These are phyloP conservation scores for Gortyna flavago DNA, from an alignment of 2,888 invertebrate species.

Conservation along the genomic window DNA sequence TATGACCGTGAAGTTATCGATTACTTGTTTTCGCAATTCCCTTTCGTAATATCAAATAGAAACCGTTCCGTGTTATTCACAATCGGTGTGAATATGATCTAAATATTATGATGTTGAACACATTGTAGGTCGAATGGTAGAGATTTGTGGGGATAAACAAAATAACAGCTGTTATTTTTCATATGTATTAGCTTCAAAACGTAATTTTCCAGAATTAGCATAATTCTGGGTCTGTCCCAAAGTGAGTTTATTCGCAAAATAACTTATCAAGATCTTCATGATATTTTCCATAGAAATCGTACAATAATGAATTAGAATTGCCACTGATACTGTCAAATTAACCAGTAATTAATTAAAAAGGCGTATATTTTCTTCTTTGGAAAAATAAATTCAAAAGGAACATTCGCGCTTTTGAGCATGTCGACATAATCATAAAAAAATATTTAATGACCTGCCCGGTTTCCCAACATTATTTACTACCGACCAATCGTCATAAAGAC, in stretches of 20 bases:
- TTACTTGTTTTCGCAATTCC: slow-evolving; percentile 44
- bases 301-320: too few species aligned
- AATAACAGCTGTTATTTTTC: too few species aligned
- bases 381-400: neutral
- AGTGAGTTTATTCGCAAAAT: neutral
- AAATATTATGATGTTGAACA: slow-evolving; percentile 14
- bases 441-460: neutral
- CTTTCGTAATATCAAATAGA: slow-evolving; percentile 11
- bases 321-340: neutral
- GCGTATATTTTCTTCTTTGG: neutral
- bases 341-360: neutral
- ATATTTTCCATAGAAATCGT: too few species aligned
- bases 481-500: neutral
- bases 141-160: neutral
- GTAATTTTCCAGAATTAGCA: neutral
- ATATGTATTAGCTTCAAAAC: neutral
- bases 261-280: neutral
- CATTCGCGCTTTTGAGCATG: neutral
- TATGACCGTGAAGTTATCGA: slow-evolving; percentile 63
- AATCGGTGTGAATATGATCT: neutral
- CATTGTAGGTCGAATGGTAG: neutral
- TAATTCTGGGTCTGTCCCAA: neutral
- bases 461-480: neutral
- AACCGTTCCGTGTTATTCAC: slow-evolving; percentile 17
- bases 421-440: neutral